These are phyloP conservation scores for Microcebus ravelobensis DNA, from an alignment of 2,113 vertebrate genomes.

Conservation along the genomic window DNA sequence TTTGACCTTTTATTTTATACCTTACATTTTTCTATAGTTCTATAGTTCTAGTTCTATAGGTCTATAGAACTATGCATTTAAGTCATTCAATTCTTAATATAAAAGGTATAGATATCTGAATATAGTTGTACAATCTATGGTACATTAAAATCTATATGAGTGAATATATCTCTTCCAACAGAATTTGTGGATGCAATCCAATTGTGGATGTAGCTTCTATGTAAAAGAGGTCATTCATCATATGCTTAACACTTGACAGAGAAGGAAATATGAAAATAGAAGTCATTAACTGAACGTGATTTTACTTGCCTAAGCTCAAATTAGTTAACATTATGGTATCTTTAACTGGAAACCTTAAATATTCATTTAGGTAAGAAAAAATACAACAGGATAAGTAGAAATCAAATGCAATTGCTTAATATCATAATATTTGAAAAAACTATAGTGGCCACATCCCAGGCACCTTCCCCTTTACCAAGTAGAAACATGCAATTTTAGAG, in stretches of 20 bases:
- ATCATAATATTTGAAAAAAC: not conserved
- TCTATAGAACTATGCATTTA: not conserved
- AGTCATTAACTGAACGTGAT: not conserved
- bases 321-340: constrained; percentile 6
- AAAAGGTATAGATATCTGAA: not conserved
- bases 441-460: not conserved
- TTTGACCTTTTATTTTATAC: not conserved
- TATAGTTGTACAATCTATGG: not conserved
- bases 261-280: constrained; percentile 33
- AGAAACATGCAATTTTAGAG: not conserved
- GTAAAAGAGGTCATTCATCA: not conserved
- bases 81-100: not conserved
- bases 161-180: not conserved
- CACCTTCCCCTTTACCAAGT: not conserved
- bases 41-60: too few relatives aligned
- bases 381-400: not conserved
- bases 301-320: not conserved
- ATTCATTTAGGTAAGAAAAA: not conserved
- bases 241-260: not conserved
- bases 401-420: not conserved
- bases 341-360: constrained; percentile 15
- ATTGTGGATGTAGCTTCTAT: not conserved
- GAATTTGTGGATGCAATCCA: not conserved
- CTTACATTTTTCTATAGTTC: not conserved
- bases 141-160: not conserved